Evolutionary conservation across 2,113 vertebrate species (phyloP).

Genomic region (Oplegnathus fasciatus): DNA sequence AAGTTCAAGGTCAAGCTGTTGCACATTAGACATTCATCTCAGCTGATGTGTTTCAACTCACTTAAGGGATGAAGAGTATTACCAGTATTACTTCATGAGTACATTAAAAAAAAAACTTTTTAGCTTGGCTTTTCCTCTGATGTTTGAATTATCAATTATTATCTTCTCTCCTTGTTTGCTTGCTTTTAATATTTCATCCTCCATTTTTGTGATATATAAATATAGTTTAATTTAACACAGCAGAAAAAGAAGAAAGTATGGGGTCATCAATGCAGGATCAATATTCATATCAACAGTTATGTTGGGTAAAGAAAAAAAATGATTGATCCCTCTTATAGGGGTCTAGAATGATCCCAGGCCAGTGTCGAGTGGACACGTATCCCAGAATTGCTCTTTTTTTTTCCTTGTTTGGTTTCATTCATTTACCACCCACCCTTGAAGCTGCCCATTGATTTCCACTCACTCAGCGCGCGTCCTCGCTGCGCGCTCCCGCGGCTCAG

Average conservation of each 20-base stretch:
- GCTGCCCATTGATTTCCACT: conserved; percentile 25
- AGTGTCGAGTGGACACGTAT: neutral
- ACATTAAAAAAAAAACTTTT: too few relatives aligned
- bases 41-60: too few relatives aligned
- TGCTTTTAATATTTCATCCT: neutral
- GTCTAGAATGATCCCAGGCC: neutral
- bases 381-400: neutral
- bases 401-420: neutral
- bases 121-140: neutral
- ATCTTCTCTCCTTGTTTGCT: neutral
- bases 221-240: neutral
- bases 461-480: conserved; percentile 23
- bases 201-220: neutral
- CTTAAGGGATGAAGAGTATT: neutral
- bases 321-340: neutral
- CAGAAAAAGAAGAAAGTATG: neutral
- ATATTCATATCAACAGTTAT: neutral
- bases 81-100: neutral
- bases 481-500: conserved; percentile 37
- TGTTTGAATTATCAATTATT: neutral
- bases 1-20: neutral
- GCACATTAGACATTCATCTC: neutral
- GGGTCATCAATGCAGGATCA: neutral
- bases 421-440: neutral
- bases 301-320: neutral